Percentiles rank a stretch among this genome's conserved stretches.
These are phyloP conservation scores for Aphelenchoides besseyi DNA, from an alignment of 1,140 invertebrate genomes.

Conservation along the genomic window DNA sequence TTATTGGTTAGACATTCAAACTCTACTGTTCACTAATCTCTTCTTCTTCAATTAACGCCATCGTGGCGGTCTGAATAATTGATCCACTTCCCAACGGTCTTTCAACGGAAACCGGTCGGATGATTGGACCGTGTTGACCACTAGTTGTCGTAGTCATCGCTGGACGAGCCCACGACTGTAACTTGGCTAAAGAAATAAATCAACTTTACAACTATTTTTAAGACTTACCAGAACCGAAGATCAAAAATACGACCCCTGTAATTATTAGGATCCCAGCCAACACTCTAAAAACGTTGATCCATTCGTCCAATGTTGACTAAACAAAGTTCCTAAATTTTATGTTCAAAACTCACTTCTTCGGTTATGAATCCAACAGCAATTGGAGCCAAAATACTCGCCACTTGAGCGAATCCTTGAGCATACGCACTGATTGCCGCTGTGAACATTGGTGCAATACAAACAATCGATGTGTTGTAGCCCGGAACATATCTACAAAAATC, in stretches of 20 bases:
- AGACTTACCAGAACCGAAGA: slow-evolving; percentile 30
- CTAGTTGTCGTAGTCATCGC: neutral
- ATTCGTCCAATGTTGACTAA: slow-evolving; percentile 27
- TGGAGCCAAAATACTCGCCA: slow-evolving; percentile 27
- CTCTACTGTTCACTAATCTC: neutral
- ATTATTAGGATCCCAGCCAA: slow-evolving; percentile 22
- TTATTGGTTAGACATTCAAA: too few species aligned
- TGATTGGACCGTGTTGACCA: neutral
- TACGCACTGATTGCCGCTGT: slow-evolving; percentile 32
- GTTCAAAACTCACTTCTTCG: slow-evolving; percentile 25
- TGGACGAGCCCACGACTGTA: slow-evolving; percentile 26
- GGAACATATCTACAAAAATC: slow-evolving; percentile 18
- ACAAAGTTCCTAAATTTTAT: slow-evolving; percentile 25
- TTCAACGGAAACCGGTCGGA: neutral
- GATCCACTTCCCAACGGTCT: too few species aligned
- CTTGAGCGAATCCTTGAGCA: slow-evolving; percentile 28
- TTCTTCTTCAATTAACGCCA: neutral
- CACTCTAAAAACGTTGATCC: slow-evolving; percentile 29
- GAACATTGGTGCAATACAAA: slow-evolving; percentile 30
- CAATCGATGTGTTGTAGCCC: slow-evolving; percentile 23
- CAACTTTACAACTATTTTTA: neutral
- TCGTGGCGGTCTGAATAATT: neutral
- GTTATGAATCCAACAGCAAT: slow-evolving; percentile 33
- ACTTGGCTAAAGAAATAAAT: slow-evolving; percentile 22
- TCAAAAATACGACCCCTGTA: slow-evolving; percentile 21